Conservation (phyloP, 2,797 vertebrate genomes). For the Moxostoma hubbsi region DNA sequence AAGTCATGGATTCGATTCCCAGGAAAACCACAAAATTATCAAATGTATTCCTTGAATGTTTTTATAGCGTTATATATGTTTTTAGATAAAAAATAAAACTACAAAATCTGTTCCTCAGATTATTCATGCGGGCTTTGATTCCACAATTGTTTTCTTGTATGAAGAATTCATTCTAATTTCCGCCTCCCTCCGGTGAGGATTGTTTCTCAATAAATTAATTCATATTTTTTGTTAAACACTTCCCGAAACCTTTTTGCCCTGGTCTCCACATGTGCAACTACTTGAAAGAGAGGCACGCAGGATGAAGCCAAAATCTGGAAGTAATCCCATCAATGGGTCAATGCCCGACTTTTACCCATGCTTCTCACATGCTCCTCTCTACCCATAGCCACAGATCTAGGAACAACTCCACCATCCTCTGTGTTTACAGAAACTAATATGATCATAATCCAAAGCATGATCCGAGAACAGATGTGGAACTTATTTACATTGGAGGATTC, state of each 20-base stretch:
- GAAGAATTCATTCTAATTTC: conserved; percentile 33
- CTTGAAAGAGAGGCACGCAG: conserved; percentile 28
- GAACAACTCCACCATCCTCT: background rate
- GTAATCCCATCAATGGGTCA: conserved; percentile 64
- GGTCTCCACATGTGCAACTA: conserved; percentile 27
- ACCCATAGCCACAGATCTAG: conserved; percentile 20
- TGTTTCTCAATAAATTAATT: conserved; percentile 6
- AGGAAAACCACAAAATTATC: background rate
- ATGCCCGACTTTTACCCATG: conserved; percentile 52
- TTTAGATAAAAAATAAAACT: background rate
- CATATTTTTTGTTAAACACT: conserved; percentile 23
- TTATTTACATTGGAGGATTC: conserved; percentile 30
- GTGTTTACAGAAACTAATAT: conserved; percentile 18
- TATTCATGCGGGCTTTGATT: conserved; percentile 3
- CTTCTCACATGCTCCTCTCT: conserved; percentile 18
- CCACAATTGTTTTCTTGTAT: background rate
- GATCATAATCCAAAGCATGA: background rate
- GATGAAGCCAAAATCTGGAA: conserved; percentile 64
- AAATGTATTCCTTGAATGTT: background rate
- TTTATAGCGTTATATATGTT: background rate
- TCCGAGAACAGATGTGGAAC: background rate
- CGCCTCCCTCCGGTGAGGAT: background rate
- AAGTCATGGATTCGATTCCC: background rate
- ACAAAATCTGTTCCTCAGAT: background rate
- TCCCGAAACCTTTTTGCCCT: conserved; percentile 1